These are phyloP conservation scores for Chrysopilus asiliformis DNA, from an alignment of 2,888 invertebrate genomes.

Conservation along the genomic window DNA sequence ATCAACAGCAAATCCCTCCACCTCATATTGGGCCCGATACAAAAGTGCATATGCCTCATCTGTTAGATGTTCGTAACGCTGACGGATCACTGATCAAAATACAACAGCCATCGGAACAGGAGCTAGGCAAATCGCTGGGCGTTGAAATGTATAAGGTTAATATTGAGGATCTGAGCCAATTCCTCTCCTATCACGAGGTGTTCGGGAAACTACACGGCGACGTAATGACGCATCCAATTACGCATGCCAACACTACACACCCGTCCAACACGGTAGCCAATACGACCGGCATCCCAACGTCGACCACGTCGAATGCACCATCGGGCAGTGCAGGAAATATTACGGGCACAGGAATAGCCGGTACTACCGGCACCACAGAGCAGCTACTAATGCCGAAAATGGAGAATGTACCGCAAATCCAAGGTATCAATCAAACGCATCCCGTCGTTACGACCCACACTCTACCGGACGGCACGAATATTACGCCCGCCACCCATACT, in stretches of 20 bases:
- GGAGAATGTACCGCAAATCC: slow-evolving; percentile 22
- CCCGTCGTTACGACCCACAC: slow-evolving; percentile 44
- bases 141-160: slow-evolving; percentile 64
- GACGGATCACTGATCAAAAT: slow-evolving; percentile 65
- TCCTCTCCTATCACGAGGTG: slow-evolving; percentile 76
- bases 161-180: slow-evolving; percentile 72
- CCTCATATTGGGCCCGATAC: slow-evolving; percentile 11
- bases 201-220: slow-evolving; percentile 50
- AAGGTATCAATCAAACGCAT: slow-evolving; percentile 28
- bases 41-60: slow-evolving; percentile 15
- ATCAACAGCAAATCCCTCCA: slow-evolving; percentile 10
- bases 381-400: slow-evolving; percentile 35
- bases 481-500: slow-evolving; percentile 39
- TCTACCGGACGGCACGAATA: slow-evolving; percentile 16
- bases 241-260: slow-evolving; percentile 34
- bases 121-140: slow-evolving; percentile 38
- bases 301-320: slow-evolving; percentile 21
- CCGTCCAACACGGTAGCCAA: slow-evolving; percentile 16
- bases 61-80: slow-evolving; percentile 49
- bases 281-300: slow-evolving; percentile 16
- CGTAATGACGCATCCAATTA: slow-evolving; percentile 38
- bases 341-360: slow-evolving; percentile 12
- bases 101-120: slow-evolving; percentile 35
- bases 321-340: slow-evolving; percentile 19
- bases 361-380: slow-evolving; percentile 16